phyloP scores from a whole-genome alignment of 2,113 vertebrate species.

The Eolophus roseicapilla region DNA sequence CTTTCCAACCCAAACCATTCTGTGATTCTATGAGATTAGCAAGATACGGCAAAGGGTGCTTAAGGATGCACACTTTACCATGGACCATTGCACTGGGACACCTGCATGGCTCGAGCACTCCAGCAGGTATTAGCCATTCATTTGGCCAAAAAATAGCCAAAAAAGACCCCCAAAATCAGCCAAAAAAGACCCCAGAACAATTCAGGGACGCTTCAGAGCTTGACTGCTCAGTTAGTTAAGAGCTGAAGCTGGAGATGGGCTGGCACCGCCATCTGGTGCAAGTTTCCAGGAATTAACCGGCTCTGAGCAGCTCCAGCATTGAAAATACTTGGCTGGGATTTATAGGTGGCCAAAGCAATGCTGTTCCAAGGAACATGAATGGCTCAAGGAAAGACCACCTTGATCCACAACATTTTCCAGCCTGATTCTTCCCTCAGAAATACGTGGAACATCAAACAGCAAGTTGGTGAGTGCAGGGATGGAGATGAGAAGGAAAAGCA shows the following conservation, averaged over 20 bases:
- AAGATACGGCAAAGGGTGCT: not conserved
- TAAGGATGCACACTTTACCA: no score
- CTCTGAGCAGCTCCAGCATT: not conserved
- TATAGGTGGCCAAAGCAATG: no score
- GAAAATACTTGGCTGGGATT: not conserved
- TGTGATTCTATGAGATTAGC: not conserved
- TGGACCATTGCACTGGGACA: not conserved
- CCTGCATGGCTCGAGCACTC: not conserved
- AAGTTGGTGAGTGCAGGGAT: not conserved
- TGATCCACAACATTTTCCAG: not conserved
- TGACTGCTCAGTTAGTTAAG: not conserved
- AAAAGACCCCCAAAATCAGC: rapidly evolving
- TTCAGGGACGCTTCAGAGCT: not conserved
- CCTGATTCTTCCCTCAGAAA: not conserved
- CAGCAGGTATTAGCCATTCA: not conserved
- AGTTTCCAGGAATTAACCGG: not conserved
- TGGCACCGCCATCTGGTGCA: constrained; percentile 41
- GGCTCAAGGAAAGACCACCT: not conserved
- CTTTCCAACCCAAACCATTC: not conserved
- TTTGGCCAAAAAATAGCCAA: not conserved
- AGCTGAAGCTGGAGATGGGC: not conserved
- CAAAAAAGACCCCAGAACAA: rapidly evolving
- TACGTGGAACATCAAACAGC: not conserved
- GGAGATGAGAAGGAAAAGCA: not conserved
- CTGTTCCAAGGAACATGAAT: not conserved